These are phyloP conservation scores for Diorhabda carinulata DNA, from an alignment of 1,140 invertebrate genomes.

Conservation along the genomic window DNA sequence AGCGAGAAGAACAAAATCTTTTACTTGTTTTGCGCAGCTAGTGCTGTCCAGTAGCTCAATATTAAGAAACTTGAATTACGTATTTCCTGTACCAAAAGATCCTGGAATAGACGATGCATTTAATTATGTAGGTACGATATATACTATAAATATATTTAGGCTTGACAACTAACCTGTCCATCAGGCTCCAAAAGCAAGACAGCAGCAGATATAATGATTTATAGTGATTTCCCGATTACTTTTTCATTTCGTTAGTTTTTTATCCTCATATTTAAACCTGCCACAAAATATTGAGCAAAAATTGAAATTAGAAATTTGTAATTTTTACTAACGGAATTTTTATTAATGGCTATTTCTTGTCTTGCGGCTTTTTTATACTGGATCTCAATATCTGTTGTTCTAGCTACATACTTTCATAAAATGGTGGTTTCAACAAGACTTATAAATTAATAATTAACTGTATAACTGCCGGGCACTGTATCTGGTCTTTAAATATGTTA, in stretches of 20 bases:
- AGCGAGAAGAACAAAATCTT: slow-evolving; percentile 36
- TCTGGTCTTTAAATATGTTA: background rate
- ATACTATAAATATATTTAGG: too few species aligned
- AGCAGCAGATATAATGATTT: too few species aligned
- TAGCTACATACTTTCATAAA: background rate
- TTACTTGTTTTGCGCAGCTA: slow-evolving; percentile 40
- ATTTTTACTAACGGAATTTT: too few species aligned
- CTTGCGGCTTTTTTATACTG: too few species aligned
- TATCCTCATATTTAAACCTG: too few species aligned
- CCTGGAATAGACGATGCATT: slow-evolving; percentile 51
- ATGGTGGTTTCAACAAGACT: background rate
- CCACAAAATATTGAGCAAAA: too few species aligned
- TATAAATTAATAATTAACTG: background rate
- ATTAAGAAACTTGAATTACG: slow-evolving; percentile 48
- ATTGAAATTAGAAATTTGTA: too few species aligned
- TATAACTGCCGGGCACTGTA: background rate
- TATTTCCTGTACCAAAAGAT: slow-evolving; percentile 49
- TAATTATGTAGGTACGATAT: slow-evolving; percentile 33
- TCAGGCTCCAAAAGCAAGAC: too few species aligned
- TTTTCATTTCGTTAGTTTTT: too few species aligned
- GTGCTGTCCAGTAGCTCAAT: slow-evolving; percentile 49
- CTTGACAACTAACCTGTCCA: too few species aligned
- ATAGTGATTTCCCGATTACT: too few species aligned
- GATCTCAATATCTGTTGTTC: background rate
- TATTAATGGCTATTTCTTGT: too few species aligned